Evolutionary conservation across 2,113 vertebrate genomes (phyloP).

Genomic region (Callithrix jacchus): DNA sequence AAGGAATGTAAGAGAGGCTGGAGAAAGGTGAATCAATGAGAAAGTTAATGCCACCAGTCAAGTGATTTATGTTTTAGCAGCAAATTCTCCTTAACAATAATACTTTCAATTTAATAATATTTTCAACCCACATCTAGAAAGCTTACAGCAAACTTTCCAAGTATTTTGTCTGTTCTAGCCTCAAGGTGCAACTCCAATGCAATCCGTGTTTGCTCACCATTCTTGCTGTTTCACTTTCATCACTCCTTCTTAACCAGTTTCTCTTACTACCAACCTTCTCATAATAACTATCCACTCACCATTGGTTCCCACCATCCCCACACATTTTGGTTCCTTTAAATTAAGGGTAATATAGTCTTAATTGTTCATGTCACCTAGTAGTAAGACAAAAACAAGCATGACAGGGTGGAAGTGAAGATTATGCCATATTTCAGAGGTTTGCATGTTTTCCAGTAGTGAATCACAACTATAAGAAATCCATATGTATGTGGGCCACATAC

Average conservation of each 20-base stretch:
- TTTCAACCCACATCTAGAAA: slow-evolving; percentile 19
- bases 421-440: background rate
- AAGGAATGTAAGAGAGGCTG: slow-evolving; percentile 1
- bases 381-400: background rate
- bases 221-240: background rate
- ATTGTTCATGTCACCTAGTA: background rate
- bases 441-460: slow-evolving; percentile 17
- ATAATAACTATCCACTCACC: background rate
- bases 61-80: slow-evolving; percentile 38
- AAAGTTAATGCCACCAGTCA: background rate
- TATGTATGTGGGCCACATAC: background rate
- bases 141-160: slow-evolving; percentile 2
- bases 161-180: background rate
- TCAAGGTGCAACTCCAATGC: background rate
- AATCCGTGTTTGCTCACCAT: background rate
- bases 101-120: background rate
- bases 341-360: background rate
- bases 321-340: slow-evolving; percentile 20
- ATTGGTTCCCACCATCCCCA: background rate
- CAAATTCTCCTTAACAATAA: slow-evolving; percentile 44
- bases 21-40: background rate
- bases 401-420: slow-evolving; percentile 11
- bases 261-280: background rate
- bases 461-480: background rate
- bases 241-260: slow-evolving; percentile 15